A percentile compares a stretch with the other conserved stretches of the same genome.
Evolutionary conservation across 2,113 vertebrate genomes (phyloP).

Genomic region (Podarcis raffonei): DNA sequence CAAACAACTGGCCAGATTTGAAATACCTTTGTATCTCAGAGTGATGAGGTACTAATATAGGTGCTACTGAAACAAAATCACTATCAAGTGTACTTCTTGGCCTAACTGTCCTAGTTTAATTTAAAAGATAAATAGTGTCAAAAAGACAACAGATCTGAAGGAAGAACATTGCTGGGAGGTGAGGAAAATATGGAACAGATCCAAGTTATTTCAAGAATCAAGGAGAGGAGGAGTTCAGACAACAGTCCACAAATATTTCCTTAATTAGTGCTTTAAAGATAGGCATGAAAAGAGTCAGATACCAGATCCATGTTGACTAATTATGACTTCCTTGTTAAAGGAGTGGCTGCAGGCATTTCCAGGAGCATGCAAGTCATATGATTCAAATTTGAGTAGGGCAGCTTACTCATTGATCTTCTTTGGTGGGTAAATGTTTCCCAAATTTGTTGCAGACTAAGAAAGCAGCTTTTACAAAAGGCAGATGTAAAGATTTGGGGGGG

Average conservation of each 20-base stretch:
- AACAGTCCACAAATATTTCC: slow-evolving; percentile 55
- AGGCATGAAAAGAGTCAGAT: slow-evolving; percentile 52
- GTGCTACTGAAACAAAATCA: background rate
- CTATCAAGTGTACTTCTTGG: background rate
- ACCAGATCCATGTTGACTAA: slow-evolving; percentile 61
- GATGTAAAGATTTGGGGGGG: slow-evolving; percentile 15
- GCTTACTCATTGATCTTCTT: slow-evolving; percentile 64
- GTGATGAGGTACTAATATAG: background rate
- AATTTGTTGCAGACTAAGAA: slow-evolving; percentile 58
- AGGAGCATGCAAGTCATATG: slow-evolving; percentile 58
- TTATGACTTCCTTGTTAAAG: slow-evolving; percentile 66
- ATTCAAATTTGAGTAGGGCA: slow-evolving; percentile 53
- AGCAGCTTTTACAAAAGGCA: slow-evolving; percentile 29
- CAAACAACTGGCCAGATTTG: background rate
- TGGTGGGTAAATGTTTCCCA: slow-evolving; percentile 61
- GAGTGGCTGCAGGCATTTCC: slow-evolving; percentile 58
- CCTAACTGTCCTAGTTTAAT: background rate
- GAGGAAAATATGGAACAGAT: slow-evolving; percentile 39
- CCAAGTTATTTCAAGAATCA: slow-evolving; percentile 41
- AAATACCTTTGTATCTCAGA: background rate
- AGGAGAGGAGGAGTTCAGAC: slow-evolving; percentile 44
- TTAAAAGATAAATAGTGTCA: slow-evolving; percentile 21
- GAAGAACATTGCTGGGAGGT: slow-evolving; percentile 33
- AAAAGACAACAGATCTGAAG: slow-evolving; percentile 33
- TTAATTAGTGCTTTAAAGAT: slow-evolving; percentile 65